phyloP scores from a whole-genome alignment of 2,113 vertebrate species.

The Raja brachyura region DNA sequence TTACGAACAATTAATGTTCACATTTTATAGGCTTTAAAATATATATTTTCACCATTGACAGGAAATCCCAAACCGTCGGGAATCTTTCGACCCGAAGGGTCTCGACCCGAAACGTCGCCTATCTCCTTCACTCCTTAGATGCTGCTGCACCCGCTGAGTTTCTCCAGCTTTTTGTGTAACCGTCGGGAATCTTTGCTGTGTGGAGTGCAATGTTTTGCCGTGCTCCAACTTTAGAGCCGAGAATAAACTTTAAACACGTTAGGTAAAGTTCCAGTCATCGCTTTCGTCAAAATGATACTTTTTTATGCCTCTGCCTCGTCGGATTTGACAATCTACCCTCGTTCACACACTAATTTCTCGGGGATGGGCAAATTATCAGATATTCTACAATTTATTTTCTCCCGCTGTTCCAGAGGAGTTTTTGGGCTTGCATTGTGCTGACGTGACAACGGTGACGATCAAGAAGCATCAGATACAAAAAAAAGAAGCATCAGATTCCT shows the following conservation, averaged over 20 bases:
- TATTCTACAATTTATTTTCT: too few species aligned
- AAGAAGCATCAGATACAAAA: background rate
- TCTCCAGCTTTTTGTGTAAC: too few species aligned
- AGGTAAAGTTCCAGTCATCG: background rate
- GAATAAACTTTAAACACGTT: background rate
- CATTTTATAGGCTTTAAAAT: background rate
- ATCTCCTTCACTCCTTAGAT: too few species aligned
- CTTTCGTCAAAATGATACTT: background rate
- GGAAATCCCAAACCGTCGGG: background rate
- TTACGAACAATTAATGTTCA: background rate
- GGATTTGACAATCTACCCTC: background rate
- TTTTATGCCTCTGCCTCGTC: background rate
- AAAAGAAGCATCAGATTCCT: background rate
- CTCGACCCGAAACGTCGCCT: too few species aligned
- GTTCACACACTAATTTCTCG: too few species aligned
- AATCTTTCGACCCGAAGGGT: too few species aligned
- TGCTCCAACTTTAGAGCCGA: background rate
- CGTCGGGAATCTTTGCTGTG: background rate
- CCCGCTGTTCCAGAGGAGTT: background rate
- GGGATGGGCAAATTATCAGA: background rate
- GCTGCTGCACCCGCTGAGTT: too few species aligned
- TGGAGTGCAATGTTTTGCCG: background rate
- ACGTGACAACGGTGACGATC: background rate
- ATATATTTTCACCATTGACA: background rate
- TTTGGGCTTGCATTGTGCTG: background rate